A percentile compares a stretch with the other conserved stretches of the same genome.
These are phyloP conservation scores for Protobothrops mucrosquamatus DNA, from an alignment of 2,113 vertebrate genomes.

Conservation along the genomic window DNA sequence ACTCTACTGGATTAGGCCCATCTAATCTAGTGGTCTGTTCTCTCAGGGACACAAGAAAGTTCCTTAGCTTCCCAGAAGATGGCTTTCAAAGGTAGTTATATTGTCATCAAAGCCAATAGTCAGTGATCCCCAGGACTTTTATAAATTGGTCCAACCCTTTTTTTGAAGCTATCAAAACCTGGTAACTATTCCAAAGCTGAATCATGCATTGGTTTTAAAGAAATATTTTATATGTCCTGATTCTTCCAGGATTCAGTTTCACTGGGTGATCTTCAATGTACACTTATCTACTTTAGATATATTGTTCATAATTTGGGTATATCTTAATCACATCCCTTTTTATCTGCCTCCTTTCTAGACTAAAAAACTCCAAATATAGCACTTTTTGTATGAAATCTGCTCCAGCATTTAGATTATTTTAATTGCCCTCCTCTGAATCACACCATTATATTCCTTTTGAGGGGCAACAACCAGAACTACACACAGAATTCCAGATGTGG, in stretches of 20 bases:
- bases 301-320: background rate
- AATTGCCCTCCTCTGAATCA: background rate
- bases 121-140: background rate
- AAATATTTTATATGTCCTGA: background rate
- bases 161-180: background rate
- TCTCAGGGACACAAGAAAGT: background rate
- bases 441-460: background rate
- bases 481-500: background rate
- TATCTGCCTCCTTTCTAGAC: background rate
- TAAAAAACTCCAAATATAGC: background rate
- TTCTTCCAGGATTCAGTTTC: background rate
- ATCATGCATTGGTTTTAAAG: background rate
- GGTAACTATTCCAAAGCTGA: background rate
- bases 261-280: background rate
- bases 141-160: background rate
- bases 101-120: background rate
- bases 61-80: background rate
- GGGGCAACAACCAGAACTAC: background rate
- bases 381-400: background rate
- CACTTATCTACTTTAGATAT: background rate
- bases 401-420: background rate
- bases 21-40: background rate
- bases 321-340: background rate
- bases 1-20: background rate
- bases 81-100: background rate